Evolutionary conservation across 2,888 invertebrate genomes (phyloP).

Genomic region (Luperina nickerlii): DNA sequence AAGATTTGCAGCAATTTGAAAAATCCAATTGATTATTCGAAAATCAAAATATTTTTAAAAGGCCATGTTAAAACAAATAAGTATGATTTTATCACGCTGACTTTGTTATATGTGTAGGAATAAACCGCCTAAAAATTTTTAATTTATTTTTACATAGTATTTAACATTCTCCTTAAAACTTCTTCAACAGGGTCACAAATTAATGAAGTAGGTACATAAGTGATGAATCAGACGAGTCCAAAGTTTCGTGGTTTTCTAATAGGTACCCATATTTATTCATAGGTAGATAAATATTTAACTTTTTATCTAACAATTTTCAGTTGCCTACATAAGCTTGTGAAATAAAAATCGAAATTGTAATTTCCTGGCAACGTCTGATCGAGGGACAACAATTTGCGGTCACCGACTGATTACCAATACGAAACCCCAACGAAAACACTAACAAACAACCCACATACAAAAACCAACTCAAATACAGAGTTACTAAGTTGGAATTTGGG

Average conservation of each 20-base stretch:
- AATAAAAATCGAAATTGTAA: constrained; percentile 89
- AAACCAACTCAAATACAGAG: constrained; percentile 61
- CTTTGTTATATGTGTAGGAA: background rate
- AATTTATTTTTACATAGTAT: background rate
- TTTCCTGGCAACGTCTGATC: constrained; percentile 89
- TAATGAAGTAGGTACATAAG: background rate
- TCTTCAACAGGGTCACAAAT: background rate
- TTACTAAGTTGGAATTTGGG: constrained; percentile 60
- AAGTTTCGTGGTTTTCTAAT: background rate
- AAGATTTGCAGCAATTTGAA: background rate
- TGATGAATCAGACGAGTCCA: background rate
- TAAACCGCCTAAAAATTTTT: too few species aligned
- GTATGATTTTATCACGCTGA: background rate
- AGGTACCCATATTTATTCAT: background rate
- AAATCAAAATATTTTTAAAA: background rate
- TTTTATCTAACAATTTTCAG: constrained; percentile 66
- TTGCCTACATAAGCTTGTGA: constrained; percentile 81
- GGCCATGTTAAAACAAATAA: background rate
- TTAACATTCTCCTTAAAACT: background rate
- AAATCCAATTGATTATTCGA: background rate
- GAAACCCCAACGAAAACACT: constrained; percentile 79
- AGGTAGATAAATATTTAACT: background rate
- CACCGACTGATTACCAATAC: constrained; percentile 89
- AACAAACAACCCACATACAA: constrained; percentile 60
- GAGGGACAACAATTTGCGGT: constrained; percentile 91